Evolutionary conservation across 1,140 invertebrate species (phyloP), one percentile per base, ranked within the genome.

Genomic region (Zaprionus kolodkinae): DNA sequence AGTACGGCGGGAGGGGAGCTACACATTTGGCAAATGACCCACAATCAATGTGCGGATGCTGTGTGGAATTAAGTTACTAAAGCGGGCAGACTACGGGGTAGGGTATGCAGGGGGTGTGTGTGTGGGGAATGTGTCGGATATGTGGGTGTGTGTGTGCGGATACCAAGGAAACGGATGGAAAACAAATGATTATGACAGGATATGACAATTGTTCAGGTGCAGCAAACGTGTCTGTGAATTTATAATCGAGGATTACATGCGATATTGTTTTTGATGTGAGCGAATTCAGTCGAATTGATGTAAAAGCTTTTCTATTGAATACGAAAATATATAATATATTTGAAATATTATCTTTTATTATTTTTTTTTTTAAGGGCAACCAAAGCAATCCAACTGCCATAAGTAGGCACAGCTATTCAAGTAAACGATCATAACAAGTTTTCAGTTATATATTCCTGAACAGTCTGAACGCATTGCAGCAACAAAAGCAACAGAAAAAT

Each of bases 11-110:
- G 50, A 13, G 27, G 11, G 33, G 21, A 36, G 15, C 2, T 38
- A 11, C 59, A 13, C 56, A 71, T 60, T 40, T 71, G 69, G 35
- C 40, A 66, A 76, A 72, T 76, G 69, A 56, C 38, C 62, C 72
- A 48, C 67, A 75, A 63, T 75, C 72, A 75, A 69, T 70, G 66
- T 63, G 56, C 60, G 57, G 57, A 69, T 62, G 52, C 50, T 36
- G n/a, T 21, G 48, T 45, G 52, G 61, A 73, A 61, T 68, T 62
- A 30, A 62, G 48, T 76, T 71, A 66, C 50, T 52, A 27, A 48
- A 36, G 21, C 27, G 1, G 5, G 3, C 7, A 12, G 54, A 7
- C 54, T n/a, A 45, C 6, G 27, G 15, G 1, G 6, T 21, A 7
- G 25, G n/a, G 15, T n/a, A n/a, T n/a, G n/a, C n/a, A n/a, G n/a